phyloP scores from a whole-genome alignment of 2,888 invertebrate genomes.

The Erebia ligea region DNA sequence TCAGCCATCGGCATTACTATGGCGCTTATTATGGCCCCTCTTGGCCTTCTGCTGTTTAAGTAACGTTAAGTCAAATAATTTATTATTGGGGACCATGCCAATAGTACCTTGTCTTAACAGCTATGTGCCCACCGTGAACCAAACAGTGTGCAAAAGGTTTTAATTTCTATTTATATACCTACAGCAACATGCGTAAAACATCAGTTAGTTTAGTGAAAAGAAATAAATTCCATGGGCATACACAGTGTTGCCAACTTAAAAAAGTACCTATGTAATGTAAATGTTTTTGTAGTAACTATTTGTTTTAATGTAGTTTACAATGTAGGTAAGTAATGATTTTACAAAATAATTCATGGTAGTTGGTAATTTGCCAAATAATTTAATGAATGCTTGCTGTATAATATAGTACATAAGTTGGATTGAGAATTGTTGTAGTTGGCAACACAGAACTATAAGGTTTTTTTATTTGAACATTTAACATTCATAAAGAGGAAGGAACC shows the following conservation, averaged over 20 bases:
- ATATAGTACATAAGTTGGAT: constrained; percentile 1
- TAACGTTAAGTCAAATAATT: constrained; percentile 46
- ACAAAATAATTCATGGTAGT: not conserved
- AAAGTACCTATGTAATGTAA: not conserved
- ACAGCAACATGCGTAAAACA: not conserved
- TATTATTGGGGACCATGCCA: constrained; percentile 39
- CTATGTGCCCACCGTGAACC: constrained; percentile 43
- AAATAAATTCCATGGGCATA: not conserved
- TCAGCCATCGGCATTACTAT: constrained; percentile 70
- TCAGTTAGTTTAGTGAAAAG: not conserved
- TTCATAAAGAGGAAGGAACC: not conserved
- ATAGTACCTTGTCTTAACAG: constrained; percentile 32
- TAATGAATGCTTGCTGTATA: not conserved
- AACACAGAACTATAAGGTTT: not conserved
- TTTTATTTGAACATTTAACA: not conserved
- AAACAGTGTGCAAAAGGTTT: not conserved
- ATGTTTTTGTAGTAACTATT: no score
- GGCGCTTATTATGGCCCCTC: constrained; percentile 68
- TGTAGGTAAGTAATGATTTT: not conserved
- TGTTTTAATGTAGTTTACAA: not conserved
- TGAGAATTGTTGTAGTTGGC: not conserved
- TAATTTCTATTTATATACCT: not conserved
- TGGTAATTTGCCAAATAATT: not conserved
- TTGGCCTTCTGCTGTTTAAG: constrained; percentile 70
- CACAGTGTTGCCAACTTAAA: not conserved